These are phyloP conservation scores for Urosaurus nigricauda DNA, from an alignment of 2,797 vertebrate species.

Conservation along the genomic window DNA sequence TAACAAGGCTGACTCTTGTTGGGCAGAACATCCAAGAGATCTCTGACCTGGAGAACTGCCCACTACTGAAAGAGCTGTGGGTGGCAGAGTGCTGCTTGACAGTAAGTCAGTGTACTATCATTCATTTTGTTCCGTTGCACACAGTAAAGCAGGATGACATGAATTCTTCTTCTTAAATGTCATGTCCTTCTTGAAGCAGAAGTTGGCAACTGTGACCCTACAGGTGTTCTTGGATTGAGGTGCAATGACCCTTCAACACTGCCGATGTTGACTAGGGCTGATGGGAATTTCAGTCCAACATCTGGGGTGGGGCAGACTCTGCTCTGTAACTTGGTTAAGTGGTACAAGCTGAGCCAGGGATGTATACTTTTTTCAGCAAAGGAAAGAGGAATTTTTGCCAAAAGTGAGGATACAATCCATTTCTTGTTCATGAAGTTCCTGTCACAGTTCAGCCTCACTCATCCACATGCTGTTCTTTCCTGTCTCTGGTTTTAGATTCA, in stretches of 20 bases:
- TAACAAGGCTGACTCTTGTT: constrained; percentile 83
- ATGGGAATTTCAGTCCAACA: not conserved
- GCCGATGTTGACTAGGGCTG: not conserved
- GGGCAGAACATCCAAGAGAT: constrained; percentile 83
- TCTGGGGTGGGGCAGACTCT: too few relatives aligned
- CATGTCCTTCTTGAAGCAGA: too few relatives aligned
- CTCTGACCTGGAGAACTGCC: constrained; percentile 81
- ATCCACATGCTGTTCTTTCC: not conserved
- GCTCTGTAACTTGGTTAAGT: not conserved
- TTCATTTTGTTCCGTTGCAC: constrained; percentile 6
- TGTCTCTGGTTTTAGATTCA: not conserved
- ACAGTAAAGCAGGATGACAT: not conserved
- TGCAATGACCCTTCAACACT: not conserved
- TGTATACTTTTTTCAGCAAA: not conserved
- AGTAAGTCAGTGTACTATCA: constrained; percentile 74
- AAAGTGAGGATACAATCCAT: too few relatives aligned
- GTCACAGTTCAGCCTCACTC: not conserved
- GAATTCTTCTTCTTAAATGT: not conserved
- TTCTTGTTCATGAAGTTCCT: not conserved
- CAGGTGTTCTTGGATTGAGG: not conserved
- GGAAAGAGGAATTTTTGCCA: not conserved
- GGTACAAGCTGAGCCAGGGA: not conserved
- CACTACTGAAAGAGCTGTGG: constrained; percentile 87
- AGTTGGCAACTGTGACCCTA: not conserved
- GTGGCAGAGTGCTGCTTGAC: constrained; percentile 84